Evolutionary conservation across 2,797 vertebrate genomes (phyloP).

Genomic region (Benthosema pterotum): DNA sequence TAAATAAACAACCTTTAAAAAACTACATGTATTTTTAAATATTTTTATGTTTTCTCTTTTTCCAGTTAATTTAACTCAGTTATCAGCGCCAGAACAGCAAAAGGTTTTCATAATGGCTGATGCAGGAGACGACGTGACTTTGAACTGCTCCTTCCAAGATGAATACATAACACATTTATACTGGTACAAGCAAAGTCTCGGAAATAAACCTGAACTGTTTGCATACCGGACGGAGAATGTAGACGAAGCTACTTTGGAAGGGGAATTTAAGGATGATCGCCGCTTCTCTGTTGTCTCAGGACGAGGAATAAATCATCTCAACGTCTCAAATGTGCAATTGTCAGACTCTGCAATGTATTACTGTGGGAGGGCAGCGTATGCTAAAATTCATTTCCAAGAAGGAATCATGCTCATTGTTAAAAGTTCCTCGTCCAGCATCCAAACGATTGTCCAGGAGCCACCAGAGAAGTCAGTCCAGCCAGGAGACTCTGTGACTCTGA

Average conservation of each 20-base stretch:
- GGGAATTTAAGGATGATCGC: slow-evolving; percentile 22
- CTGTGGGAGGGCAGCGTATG: slow-evolving; percentile 21
- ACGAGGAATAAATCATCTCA: slow-evolving; percentile 15
- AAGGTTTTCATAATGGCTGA: background rate
- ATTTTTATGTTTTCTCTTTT: too few relatives aligned
- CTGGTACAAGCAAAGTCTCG: slow-evolving; percentile 42
- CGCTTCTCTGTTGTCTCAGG: slow-evolving; percentile 13
- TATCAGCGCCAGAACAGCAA: too few relatives aligned
- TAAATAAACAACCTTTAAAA: too few relatives aligned
- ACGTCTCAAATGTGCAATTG: slow-evolving; percentile 22
- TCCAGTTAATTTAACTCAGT: too few relatives aligned
- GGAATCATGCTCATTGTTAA: slow-evolving; percentile 21
- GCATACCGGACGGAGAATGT: too few relatives aligned
- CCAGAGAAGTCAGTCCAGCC: slow-evolving; percentile 17
- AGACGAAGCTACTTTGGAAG: background rate
- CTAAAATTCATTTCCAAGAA: slow-evolving; percentile 5
- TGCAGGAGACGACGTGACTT: slow-evolving; percentile 11
- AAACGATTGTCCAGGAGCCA: slow-evolving; percentile 38
- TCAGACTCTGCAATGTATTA: slow-evolving; percentile 47
- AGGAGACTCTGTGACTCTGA: slow-evolving; percentile 49
- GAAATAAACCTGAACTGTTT: slow-evolving; percentile 2
- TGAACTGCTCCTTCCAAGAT: slow-evolving; percentile 32
- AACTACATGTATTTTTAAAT: too few relatives aligned
- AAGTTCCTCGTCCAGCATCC: slow-evolving; percentile 9
- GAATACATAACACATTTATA: too few relatives aligned